Base-by-base conservation (phyloP, 2,113 vertebrate genomes). In the Corvus hawaiiensis region DNA sequence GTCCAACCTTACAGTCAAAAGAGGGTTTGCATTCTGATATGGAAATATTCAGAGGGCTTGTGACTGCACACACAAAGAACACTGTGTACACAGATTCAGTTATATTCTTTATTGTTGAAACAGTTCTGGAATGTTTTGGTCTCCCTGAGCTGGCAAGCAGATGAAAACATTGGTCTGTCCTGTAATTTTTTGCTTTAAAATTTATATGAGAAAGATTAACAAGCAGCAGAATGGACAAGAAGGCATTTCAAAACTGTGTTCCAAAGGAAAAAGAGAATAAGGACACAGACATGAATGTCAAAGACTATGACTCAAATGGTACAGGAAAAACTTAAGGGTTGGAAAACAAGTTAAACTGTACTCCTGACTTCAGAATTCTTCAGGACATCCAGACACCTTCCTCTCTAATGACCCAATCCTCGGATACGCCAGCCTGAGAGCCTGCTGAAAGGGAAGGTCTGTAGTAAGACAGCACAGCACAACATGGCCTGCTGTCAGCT, bases 51-150 rank as follows among this genome's bases (percentile, higher is more conserved):
- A 87, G 69, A 82, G 58, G 54, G 81, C 48, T 95, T 79, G 73
- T 91, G 68, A 87, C 69, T 8, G 1, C 77, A 72, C 68, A 69
- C 63, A 97, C 93, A 96, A 95, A 97, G 94, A 96, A 63, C 76
- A 90, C 89, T 90, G 84, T 89, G 86, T 96, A 81, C 48, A 44
- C 35, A 59, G 59, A 67, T 35, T 44, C 43, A 30, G 64, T 92
- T 90, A 90, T 90, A 77, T 71, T 81, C 80, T 88, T 84, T 66
- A 87, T 78, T 94, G 87, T 83, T 95, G 75, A 87, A 84, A 85
- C 71, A 77, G 68, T 89, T 90, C 72, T 88, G 83, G 87, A 93
- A 97, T 81, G 90, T 88, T 91, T 90, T 86, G 61, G 82, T 85
- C 68, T 91, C 72, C 67, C 30, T 88, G 61, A 92, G 59, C 58